Conservation (phyloP, 2,797 vertebrate species). For the Nannoperca australis region DNA sequence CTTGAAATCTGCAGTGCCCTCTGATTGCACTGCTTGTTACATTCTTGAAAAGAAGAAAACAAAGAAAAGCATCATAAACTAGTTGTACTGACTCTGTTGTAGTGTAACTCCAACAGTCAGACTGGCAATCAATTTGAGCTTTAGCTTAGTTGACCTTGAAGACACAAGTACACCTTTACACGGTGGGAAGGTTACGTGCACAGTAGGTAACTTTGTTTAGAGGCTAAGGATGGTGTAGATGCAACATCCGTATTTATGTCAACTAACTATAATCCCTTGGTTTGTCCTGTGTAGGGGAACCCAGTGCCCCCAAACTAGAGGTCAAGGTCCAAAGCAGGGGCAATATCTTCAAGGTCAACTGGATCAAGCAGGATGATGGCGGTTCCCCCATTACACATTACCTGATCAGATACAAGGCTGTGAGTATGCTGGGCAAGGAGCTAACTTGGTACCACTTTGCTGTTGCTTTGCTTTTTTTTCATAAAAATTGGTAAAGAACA, state of each 20-base stretch:
- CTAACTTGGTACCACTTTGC: conserved; percentile 35
- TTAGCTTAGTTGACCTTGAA: background rate
- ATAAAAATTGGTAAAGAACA: background rate
- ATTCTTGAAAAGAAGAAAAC: background rate
- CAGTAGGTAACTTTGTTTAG: background rate
- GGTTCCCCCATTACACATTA: conserved; percentile 96
- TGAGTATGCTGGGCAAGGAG: conserved; percentile 84
- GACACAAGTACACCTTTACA: background rate
- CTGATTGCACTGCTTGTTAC: conserved; percentile 11
- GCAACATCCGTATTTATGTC: background rate
- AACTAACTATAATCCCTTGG: conserved; percentile 51
- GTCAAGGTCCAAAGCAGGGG: conserved; percentile 87
- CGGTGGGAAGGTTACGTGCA: background rate
- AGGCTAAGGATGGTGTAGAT: background rate
- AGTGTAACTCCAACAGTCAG: background rate
- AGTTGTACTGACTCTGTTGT: background rate
- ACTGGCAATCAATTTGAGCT: background rate
- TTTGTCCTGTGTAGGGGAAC: conserved; percentile 91
- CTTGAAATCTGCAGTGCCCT: background rate
- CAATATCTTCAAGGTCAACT: conserved; percentile 91
- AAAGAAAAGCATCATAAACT: background rate
- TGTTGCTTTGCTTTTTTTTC: background rate
- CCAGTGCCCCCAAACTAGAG: conserved; percentile 93
- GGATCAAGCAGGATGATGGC: conserved; percentile 97
- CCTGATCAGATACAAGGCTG: conserved; percentile 95